Evolutionary conservation across 2,888 invertebrate species (phyloP), one percentile per base, ranked within the genome.

Genomic region (Zaprionus lineosus): DNA sequence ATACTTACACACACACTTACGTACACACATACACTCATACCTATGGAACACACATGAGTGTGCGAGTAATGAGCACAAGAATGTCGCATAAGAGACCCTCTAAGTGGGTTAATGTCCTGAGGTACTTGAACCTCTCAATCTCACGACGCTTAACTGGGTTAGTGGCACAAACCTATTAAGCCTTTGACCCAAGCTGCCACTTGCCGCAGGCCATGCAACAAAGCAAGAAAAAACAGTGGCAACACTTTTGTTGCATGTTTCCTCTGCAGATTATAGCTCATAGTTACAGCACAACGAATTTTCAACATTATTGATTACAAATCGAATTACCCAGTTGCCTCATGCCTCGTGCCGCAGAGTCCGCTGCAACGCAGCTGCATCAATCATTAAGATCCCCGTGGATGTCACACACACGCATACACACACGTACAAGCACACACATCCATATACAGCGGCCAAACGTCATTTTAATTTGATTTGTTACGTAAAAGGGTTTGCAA

Each of bases 61-160:
- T 15, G 40, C 41, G 58, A 50, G 57, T 67, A 64, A 59, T 40
- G 47, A 40, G 47, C 28, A 52, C 52, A 44, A 60, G 50, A n/a
- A n/a, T 53, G 37, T 28, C 31, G 57, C 41, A 24, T 43, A 34
- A 59, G 66, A 53, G 63, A 31, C 28, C 36, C 34, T 31, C 48
- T 51, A 62, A 61, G 50, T 68, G 57, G 81, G 84, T 84, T 78
- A 81, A 75, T 81, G 81, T 84, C 84, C 81, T 84, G 66, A 12
- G 68, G 82, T 81, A 37, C 84, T 61, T 84, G 84, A 74, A 81
- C 81, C 84, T 71, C 65, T 65, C 52, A 37, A 53, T 16, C 51
- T 36, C 55, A 53, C 55, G 39, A 11, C 26, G 16, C 53, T 43
- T 48, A 74, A 56, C 77, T 84, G 74, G 84, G 81, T 81, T 84